A percentile compares a stretch with the other conserved stretches of the same genome.
Conservation (phyloP, 1,140 invertebrate genomes). For the Pseudobourletiella spinata region DNA sequence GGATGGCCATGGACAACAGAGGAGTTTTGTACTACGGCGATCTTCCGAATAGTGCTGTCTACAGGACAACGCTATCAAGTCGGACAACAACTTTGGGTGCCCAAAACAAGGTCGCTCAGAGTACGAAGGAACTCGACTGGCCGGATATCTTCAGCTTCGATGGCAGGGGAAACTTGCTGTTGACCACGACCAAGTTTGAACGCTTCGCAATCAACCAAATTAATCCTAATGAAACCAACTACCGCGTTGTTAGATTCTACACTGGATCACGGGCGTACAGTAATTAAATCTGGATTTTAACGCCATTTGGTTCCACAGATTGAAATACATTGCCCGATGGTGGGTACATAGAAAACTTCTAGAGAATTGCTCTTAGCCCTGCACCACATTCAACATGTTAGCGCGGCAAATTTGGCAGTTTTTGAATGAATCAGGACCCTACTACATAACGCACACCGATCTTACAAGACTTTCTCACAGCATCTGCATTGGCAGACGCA, state of each 20-base stretch:
- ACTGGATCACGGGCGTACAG: too few species aligned
- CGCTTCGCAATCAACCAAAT: constrained; percentile 51
- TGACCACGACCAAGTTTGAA: constrained; percentile 55
- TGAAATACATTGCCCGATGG: too few species aligned
- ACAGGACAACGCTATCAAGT: constrained; percentile 37
- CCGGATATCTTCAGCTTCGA: constrained; percentile 60
- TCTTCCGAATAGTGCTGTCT: constrained; percentile 53
- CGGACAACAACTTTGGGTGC: background rate
- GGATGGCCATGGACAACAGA: constrained; percentile 57
- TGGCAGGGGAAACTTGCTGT: constrained; percentile 51
- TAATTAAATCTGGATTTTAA: too few species aligned
- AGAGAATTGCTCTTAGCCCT: too few species aligned
- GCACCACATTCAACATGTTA: too few species aligned
- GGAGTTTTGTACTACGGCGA: constrained; percentile 57
- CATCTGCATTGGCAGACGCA: too few species aligned
- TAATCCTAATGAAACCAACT: constrained; percentile 47
- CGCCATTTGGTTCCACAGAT: too few species aligned
- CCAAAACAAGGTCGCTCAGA: constrained; percentile 47
- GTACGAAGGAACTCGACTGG: constrained; percentile 58
- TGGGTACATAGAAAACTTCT: too few species aligned
- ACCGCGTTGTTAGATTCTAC: constrained; percentile 49
- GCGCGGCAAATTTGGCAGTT: too few species aligned
- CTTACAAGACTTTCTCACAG: too few species aligned
- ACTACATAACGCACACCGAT: too few species aligned
- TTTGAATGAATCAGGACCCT: too few species aligned